phyloP scores from a whole-genome alignment of 92 coral and sea anemone species.

The Palythoa grandis region DNA sequence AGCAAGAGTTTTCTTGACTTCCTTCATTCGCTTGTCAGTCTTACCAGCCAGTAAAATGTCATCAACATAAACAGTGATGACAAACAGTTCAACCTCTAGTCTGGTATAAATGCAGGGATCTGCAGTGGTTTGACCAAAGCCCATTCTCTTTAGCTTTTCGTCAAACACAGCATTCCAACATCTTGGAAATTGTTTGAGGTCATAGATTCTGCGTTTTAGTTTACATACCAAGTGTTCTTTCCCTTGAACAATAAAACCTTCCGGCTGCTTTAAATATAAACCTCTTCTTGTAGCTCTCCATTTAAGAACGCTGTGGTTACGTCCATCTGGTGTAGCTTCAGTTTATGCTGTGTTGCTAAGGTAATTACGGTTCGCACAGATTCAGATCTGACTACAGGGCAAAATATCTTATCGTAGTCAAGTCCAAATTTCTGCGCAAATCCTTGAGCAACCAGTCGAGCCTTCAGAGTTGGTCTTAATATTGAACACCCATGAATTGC shows the following conservation, averaged over 20 bases:
- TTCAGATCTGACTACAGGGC: slow-evolving; percentile 61
- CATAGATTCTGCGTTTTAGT: slow-evolving; percentile 40
- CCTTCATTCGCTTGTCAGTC: slow-evolving; percentile 37
- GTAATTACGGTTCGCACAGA: slow-evolving; percentile 62
- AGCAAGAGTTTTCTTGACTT: slow-evolving; percentile 58
- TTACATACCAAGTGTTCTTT: slow-evolving; percentile 47
- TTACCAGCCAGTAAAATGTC: slow-evolving; percentile 57
- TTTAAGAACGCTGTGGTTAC: slow-evolving; percentile 64
- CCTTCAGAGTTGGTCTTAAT: slow-evolving; percentile 11
- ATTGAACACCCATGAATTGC: slow-evolving; percentile 61
- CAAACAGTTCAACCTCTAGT: slow-evolving; percentile 27
- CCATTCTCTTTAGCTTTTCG: slow-evolving; percentile 47
- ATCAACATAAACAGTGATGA: slow-evolving; percentile 57
- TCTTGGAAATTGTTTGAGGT: slow-evolving; percentile 60
- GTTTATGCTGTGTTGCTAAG: slow-evolving; percentile 51
- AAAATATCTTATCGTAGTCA: slow-evolving; percentile 65
- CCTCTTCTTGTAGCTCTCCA: slow-evolving; percentile 57
- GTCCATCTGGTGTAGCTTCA: slow-evolving; percentile 65
- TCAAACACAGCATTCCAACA: slow-evolving; percentile 65
- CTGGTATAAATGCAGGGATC: slow-evolving; percentile 54
- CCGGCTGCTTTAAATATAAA: slow-evolving; percentile 66
- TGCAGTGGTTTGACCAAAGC: slow-evolving; percentile 43
- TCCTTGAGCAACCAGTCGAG: slow-evolving; percentile 58
- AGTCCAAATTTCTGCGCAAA: slow-evolving; percentile 46
- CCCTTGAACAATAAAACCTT: slow-evolving; percentile 49